A percentile compares a stretch with the other conserved stretches of the same genome.
These are phyloP conservation scores for Whitmania pigra DNA, from an alignment of 1,140 invertebrate genomes.

Conservation along the genomic window DNA sequence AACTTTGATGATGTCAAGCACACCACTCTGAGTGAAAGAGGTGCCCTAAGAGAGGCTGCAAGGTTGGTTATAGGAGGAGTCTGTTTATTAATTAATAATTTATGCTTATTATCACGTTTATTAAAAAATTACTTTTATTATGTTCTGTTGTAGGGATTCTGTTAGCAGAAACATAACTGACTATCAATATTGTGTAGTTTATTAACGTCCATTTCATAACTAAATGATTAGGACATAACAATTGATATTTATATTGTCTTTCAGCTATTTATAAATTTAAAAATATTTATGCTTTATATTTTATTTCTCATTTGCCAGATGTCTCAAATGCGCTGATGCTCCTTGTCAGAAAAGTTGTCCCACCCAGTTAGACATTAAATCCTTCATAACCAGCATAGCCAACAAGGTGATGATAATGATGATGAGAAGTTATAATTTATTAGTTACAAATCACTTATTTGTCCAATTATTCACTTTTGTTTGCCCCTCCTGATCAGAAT, in stretches of 20 bases:
- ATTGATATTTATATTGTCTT: no score
- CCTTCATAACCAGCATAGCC: constrained; percentile 88
- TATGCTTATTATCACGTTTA: no score
- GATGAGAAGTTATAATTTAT: background rate
- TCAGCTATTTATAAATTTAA: no score
- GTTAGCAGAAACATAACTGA: no score
- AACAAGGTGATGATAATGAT: constrained; percentile 59
- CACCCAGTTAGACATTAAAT: constrained; percentile 89
- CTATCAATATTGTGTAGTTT: no score
- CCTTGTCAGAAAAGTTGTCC: constrained; percentile 97
- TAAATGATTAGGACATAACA: no score
- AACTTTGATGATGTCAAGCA: constrained; percentile 96
- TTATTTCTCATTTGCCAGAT: constrained; percentile 45
- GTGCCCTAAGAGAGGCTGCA: constrained; percentile 73
- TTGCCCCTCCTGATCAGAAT: constrained; percentile 51
- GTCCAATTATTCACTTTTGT: background rate
- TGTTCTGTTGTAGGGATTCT: no score
- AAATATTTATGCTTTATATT: background rate
- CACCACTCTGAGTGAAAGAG: constrained; percentile 86
- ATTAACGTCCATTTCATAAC: no score
- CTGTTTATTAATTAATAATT: no score
- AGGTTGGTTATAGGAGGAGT: constrained; percentile 34
- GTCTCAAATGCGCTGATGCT: constrained; percentile 92
- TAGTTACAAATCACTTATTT: constrained; percentile 46
- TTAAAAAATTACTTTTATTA: no score